Evolutionary conservation across 2,888 invertebrate genomes (phyloP).

Genomic region (Chydorus sphaericus): DNA sequence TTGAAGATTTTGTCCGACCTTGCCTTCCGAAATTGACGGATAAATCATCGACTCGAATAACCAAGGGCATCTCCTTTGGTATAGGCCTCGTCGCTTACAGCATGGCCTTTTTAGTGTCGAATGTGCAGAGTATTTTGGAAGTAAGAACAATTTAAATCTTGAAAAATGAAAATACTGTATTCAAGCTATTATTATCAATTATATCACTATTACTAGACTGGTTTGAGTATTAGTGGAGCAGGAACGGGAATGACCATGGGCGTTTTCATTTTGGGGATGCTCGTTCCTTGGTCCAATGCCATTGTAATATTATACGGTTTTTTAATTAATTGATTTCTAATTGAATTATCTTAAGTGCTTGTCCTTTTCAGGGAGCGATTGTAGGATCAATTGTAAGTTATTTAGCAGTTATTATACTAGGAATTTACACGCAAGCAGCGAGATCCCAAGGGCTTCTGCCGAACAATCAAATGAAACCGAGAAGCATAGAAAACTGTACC

Average conservation of each 20-base stretch:
- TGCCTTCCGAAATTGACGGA: conserved; percentile 27
- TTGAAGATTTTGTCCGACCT: conserved; percentile 69
- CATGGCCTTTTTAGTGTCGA: conserved; percentile 70
- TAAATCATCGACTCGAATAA: conserved; percentile 33
- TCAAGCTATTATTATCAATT: too few relatives aligned
- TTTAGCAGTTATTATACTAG: conserved; percentile 23
- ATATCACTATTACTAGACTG: too few relatives aligned
- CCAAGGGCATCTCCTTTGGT: conserved; percentile 50
- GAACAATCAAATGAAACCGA: background rate
- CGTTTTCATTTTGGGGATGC: conserved; percentile 73
- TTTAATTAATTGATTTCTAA: too few relatives aligned
- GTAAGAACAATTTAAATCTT: too few relatives aligned
- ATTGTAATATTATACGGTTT: too few relatives aligned
- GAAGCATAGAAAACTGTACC: background rate
- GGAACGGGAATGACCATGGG: conserved; percentile 77
- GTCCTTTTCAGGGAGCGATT: conserved; percentile 24
- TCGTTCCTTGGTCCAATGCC: conserved; percentile 71
- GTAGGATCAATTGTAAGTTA: conserved; percentile 21
- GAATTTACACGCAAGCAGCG: conserved; percentile 21
- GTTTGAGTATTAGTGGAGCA: conserved; percentile 62
- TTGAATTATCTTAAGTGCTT: too few relatives aligned
- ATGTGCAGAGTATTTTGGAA: conserved; percentile 73
- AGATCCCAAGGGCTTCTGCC: conserved; percentile 9
- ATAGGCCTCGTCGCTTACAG: conserved; percentile 63
- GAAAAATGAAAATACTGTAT: too few relatives aligned